Base-by-base conservation (phyloP, 1,140 invertebrate genomes). In the Cotesia typhae region DNA sequence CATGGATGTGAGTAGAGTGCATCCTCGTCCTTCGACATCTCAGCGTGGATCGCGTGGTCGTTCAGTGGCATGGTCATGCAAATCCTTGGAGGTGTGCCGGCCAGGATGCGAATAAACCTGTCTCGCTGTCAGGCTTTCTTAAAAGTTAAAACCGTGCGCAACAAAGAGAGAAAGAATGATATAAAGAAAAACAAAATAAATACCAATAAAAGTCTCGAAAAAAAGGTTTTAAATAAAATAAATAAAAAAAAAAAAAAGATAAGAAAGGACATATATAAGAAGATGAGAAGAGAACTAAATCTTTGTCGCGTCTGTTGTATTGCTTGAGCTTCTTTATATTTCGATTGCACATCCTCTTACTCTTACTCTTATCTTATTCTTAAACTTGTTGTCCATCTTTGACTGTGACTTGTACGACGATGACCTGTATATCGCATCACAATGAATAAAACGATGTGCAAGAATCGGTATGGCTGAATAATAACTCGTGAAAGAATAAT, bases 61-160 rank as follows among this genome's bases (percentile, higher is more conserved):
- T 36, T 10, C 70, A 60, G 37, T 59, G 41, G 65, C 52, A 52
- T 47, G 38, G 67, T 14, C 61, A 75, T 72, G 73, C 77, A 78
- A 77, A 78, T 78, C 77, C 77, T 73, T 77, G 72, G 76, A 74
- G 77, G 57, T 59, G 68, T 78, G 72, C 67, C 70, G 75, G 61
- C 52, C 66, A 52, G 68, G 72, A 72, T 67, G 68, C 71, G 67
- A 76, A 78, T 78, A 78, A 78, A 78, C 76, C 76, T 77, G 76
- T 78, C 77, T 67, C 7, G 55, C 65, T 72, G 74, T 64, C 76
- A 68, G 66, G 70, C 73, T 74, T 75, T 77, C 72, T 76, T 59
- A 76, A 76, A 78, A 75, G 74, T 78, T 78, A 76, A 78, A 74
- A 78, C 72, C 74, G 28, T 59, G 57, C 4, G 57, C 57, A 28